Evolutionary conservation across 2,888 invertebrate genomes (phyloP).

Genomic region (Leptogaster cylindrica): DNA sequence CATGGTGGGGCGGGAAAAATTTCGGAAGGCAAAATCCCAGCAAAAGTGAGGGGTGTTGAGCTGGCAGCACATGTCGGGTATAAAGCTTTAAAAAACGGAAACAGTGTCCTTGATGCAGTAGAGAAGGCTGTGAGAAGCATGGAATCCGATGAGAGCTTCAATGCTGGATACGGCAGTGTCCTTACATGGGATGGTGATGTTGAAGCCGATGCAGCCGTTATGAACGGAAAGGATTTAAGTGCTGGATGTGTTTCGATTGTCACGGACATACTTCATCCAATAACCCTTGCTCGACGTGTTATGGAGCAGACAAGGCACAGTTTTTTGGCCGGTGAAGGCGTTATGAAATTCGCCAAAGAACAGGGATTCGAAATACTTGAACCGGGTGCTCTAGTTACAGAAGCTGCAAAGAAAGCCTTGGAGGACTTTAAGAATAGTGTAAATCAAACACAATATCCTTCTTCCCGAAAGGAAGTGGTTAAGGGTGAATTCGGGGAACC

Average conservation of each 20-base stretch:
- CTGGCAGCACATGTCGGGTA: slow-evolving; percentile 69
- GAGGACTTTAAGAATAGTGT: slow-evolving; percentile 57
- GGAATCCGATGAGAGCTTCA: slow-evolving; percentile 79
- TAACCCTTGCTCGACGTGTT: slow-evolving; percentile 75
- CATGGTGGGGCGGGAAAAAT: slow-evolving; percentile 85
- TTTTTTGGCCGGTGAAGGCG: slow-evolving; percentile 75
- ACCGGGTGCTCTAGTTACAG: slow-evolving; percentile 72
- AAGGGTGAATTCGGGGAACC: slow-evolving; percentile 63
- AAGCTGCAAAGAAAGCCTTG: slow-evolving; percentile 67
- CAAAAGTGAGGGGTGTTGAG: slow-evolving; percentile 71
- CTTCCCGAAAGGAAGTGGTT: neutral
- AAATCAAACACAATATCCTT: neutral
- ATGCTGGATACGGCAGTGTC: slow-evolving; percentile 83
- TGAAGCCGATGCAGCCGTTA: slow-evolving; percentile 86
- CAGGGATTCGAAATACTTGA: slow-evolving; percentile 68
- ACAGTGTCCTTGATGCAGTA: slow-evolving; percentile 74
- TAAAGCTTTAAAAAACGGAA: slow-evolving; percentile 65
- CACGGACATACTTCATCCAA: slow-evolving; percentile 76
- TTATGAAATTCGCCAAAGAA: slow-evolving; percentile 70
- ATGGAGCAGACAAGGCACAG: slow-evolving; percentile 78
- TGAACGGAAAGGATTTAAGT: slow-evolving; percentile 73
- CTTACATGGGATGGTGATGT: slow-evolving; percentile 77
- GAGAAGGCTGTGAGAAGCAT: slow-evolving; percentile 76
- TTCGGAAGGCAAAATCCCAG: slow-evolving; percentile 66
- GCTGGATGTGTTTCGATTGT: slow-evolving; percentile 78